phyloP scores from a whole-genome alignment of 2,888 invertebrate species.

The Troilus luridus region DNA sequence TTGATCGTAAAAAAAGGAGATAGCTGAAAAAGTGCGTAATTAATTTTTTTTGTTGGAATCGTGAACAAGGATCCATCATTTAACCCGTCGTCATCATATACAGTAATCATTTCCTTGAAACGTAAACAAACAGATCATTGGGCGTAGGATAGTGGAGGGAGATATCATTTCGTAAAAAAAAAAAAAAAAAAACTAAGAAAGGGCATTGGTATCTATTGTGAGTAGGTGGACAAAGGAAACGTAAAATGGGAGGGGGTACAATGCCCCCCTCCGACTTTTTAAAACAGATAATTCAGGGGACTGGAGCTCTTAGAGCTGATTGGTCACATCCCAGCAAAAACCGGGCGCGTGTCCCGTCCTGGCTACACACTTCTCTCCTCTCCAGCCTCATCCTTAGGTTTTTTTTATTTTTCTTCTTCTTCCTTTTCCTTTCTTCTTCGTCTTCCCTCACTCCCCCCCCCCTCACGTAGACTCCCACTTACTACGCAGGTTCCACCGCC shows the following conservation, averaged over 20 bases:
- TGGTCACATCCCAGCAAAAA: slow-evolving; percentile 43
- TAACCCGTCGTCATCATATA: not conserved
- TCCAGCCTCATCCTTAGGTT: slow-evolving; percentile 10
- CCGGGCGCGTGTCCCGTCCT: slow-evolving; percentile 12
- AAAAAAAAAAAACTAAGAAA: not conserved
- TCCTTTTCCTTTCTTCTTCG: not conserved
- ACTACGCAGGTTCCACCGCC: not conserved
- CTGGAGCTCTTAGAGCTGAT: slow-evolving; percentile 31
- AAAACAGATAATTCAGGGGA: slow-evolving; percentile 44
- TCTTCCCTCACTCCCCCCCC: slow-evolving; percentile 14
- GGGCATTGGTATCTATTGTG: slow-evolving; percentile 39
- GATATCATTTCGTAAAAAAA: slow-evolving; percentile 2
- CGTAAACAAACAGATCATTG: slow-evolving; percentile 10
- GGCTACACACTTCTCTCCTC: slow-evolving; percentile 21
- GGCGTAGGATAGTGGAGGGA: not conserved
- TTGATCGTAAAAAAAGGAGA: too few species aligned
- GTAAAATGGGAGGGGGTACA: slow-evolving; percentile 29
- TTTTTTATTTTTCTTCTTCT: slow-evolving; percentile 22
- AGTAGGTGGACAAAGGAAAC: slow-evolving; percentile 43
- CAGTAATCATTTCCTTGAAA: not conserved
- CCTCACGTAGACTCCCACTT: slow-evolving; percentile 35
- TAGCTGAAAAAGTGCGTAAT: too few species aligned
- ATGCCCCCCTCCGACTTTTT: slow-evolving; percentile 30
- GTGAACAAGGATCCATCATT: not conserved
- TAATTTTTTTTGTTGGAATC: not conserved